These are phyloP conservation scores for Meloidogyne hapla DNA, from an alignment of 1,140 invertebrate genomes.

Conservation along the genomic window DNA sequence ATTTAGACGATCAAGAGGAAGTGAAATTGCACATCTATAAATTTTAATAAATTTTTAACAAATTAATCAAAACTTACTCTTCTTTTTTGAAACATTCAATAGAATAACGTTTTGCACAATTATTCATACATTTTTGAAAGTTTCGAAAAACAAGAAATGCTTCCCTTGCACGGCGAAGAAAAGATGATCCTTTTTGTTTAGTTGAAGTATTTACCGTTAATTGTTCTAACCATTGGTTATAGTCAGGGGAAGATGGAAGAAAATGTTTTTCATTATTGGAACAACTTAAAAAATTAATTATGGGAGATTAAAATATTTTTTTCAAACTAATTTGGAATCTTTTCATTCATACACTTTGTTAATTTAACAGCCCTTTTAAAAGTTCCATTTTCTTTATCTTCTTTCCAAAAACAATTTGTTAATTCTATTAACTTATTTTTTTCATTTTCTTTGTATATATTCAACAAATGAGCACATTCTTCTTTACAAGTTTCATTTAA, in stretches of 20 bases:
- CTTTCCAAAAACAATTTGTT: conserved; percentile 16
- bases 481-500: conserved; percentile 2
- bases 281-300: background rate
- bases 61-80: background rate
- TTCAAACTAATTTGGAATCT: conserved; percentile 15
- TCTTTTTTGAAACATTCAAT: conserved; percentile 16
- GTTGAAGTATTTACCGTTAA: conserved; percentile 2
- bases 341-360: conserved; percentile 15
- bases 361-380: background rate
- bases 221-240: conserved; percentile 2
- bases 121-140: conserved; percentile 27
- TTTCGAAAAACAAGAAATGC: conserved; percentile 20
- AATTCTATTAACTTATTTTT: background rate
- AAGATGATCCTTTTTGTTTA: background rate
- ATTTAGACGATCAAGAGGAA: background rate
- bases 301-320: background rate
- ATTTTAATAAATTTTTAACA: background rate
- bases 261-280: background rate
- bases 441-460: background rate
- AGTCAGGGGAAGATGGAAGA: background rate
- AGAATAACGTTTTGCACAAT: conserved; percentile 19
- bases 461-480: conserved; percentile 13
- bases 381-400: conserved; percentile 1
- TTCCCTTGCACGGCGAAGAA: conserved; percentile 2
- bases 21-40: conserved; percentile 14